Evolutionary conservation across 2,113 vertebrate genomes (phyloP).

Genomic region (Uria aalge): DNA sequence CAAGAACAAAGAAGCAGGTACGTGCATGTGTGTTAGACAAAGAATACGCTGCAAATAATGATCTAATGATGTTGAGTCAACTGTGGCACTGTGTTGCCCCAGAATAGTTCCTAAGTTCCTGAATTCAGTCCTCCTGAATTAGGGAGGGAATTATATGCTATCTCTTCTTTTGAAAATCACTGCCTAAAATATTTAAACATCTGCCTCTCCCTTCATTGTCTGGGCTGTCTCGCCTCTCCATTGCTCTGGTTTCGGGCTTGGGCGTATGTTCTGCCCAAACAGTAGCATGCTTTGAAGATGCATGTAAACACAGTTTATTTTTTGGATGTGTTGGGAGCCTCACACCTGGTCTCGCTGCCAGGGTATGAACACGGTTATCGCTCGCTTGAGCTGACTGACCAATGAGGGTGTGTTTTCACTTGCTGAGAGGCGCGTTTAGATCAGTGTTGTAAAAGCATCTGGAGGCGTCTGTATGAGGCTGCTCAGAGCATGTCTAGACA

Average conservation of each 20-base stretch:
- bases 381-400: not conserved
- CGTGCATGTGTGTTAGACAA: conserved; percentile 28
- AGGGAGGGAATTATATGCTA: not conserved
- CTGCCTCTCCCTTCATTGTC: conserved; percentile 40
- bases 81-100: not conserved
- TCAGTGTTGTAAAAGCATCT: conserved; percentile 45
- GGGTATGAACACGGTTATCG: not conserved
- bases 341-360: not conserved
- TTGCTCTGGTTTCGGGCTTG: conserved; percentile 23
- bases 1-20: conserved; percentile 42
- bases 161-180: conserved; percentile 14
- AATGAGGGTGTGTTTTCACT: conserved; percentile 15
- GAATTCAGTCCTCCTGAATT: not conserved
- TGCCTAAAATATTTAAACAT: not conserved
- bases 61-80: conserved; percentile 42
- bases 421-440: conserved; percentile 4
- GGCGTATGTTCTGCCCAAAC: conserved; percentile 9
- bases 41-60: not conserved
- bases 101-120: not conserved
- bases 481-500: conserved; percentile 40
- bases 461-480: conserved; percentile 33
- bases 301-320: not conserved
- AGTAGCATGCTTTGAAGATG: conserved; percentile 16
- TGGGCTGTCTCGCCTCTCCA: not conserved
- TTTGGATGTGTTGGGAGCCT: not conserved